Evolutionary conservation across 2,888 invertebrate species (phyloP).

Genomic region (Daptonema setosum): DNA sequence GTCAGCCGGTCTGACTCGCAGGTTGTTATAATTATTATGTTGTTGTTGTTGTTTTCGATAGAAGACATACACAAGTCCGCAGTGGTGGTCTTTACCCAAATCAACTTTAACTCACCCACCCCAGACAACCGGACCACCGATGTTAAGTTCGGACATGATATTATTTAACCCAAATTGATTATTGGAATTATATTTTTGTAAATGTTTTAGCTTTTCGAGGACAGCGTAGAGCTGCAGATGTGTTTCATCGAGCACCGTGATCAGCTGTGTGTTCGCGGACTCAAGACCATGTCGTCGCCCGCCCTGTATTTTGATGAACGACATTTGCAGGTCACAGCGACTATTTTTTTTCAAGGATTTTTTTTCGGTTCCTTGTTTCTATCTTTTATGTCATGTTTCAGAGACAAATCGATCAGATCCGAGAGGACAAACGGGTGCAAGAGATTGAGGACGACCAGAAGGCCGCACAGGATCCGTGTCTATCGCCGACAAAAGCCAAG

Average conservation of each 20-base stretch:
- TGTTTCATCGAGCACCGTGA: conserved; percentile 53
- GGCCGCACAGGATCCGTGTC: conserved; percentile 1
- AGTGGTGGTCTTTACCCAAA: no score
- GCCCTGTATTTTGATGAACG: conserved; percentile 58
- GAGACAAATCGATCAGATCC: neutral
- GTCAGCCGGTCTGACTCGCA: conserved; percentile 66
- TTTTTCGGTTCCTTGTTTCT: no score
- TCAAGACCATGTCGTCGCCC: conserved; percentile 57
- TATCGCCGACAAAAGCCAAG: conserved; percentile 2
- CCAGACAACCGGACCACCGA: no score
- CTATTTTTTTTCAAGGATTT: conserved; percentile 7
- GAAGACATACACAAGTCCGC: no score
- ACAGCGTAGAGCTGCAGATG: conserved; percentile 71
- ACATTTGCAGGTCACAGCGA: conserved; percentile 43
- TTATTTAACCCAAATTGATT: no score
- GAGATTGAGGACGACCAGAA: neutral
- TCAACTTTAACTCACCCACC: no score
- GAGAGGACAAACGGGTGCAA: neutral
- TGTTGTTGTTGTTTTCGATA: no score
- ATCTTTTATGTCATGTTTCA: no score
- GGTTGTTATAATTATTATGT: no score
- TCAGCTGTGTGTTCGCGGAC: conserved; percentile 40
- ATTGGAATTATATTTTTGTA: conserved; percentile 1
- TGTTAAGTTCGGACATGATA: no score
- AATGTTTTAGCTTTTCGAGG: conserved; percentile 51